Evolutionary conservation across 2,113 vertebrate species (phyloP).

Genomic region (Ailurus styani): DNA sequence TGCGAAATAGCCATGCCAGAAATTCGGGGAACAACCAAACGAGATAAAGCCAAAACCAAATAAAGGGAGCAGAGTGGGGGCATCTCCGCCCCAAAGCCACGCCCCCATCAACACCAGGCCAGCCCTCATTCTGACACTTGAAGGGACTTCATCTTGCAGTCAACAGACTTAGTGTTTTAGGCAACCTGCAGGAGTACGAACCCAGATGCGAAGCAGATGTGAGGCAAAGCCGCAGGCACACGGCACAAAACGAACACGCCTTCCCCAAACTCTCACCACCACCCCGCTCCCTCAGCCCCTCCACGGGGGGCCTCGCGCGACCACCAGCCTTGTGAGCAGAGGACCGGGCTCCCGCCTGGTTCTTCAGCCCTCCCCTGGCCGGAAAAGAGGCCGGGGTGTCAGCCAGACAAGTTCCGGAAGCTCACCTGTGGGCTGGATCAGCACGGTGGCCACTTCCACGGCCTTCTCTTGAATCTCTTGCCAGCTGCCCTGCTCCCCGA

Average conservation of each 20-base stretch:
- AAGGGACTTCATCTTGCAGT: not conserved
- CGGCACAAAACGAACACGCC: not conserved
- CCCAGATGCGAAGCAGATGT: not conserved
- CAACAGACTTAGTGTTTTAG: fast-evolving
- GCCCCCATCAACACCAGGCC: not conserved
- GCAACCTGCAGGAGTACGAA: fast-evolving
- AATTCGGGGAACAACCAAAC: not conserved
- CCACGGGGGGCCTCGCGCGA: fast-evolving
- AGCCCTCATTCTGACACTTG: not conserved
- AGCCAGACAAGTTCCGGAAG: not conserved
- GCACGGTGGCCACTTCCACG: conserved; percentile 84
- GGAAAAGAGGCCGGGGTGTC: fast-evolving
- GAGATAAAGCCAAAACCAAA: not conserved
- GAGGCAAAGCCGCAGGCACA: not conserved
- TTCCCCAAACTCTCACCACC: not conserved
- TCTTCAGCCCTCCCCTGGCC: fast-evolving
- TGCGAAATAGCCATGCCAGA: not conserved
- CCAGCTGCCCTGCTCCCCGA: conserved; percentile 85
- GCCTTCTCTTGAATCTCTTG: conserved; percentile 89
- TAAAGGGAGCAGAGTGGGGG: not conserved
- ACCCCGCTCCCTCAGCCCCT: too few relatives aligned
- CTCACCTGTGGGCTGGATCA: conserved; percentile 88
- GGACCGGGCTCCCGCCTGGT: not conserved
- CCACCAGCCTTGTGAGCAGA: not conserved
- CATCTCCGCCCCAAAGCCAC: not conserved